Conservation (phyloP, 2,113 vertebrate species). For the Neogale vison region DNA sequence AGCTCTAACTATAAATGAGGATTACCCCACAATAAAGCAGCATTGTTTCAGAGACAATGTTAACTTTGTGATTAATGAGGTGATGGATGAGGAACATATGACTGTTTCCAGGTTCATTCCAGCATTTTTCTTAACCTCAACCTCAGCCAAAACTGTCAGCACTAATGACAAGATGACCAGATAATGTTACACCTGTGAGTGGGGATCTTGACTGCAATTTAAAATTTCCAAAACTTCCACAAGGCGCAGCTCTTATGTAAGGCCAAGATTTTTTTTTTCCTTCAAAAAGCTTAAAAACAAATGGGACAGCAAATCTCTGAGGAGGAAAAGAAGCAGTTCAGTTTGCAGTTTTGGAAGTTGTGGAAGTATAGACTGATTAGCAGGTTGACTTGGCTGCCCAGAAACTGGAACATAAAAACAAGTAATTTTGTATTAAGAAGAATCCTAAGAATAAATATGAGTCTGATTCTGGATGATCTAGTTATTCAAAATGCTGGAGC, state of each 20-base stretch:
- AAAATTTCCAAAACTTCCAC: slow-evolving; percentile 68
- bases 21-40: slow-evolving; percentile 69
- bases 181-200: slow-evolving; percentile 71
- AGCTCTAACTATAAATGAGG: slow-evolving; percentile 60
- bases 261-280: slow-evolving; percentile 61
- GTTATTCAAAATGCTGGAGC: background rate
- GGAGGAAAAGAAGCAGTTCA: slow-evolving; percentile 57
- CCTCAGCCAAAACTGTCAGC: slow-evolving; percentile 70
- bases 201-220: slow-evolving; percentile 69
- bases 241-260: slow-evolving; percentile 59
- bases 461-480: background rate
- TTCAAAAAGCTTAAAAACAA: slow-evolving; percentile 75
- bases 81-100: slow-evolving; percentile 73
- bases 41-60: slow-evolving; percentile 67
- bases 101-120: slow-evolving; percentile 73
- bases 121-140: slow-evolving; percentile 72
- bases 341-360: slow-evolving; percentile 47
- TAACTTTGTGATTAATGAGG: slow-evolving; percentile 77
- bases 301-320: slow-evolving; percentile 72
- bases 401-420: background rate
- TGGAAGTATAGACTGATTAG: slow-evolving; percentile 52
- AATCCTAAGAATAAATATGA: background rate
- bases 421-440: background rate
- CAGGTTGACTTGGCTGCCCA: background rate
- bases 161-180: slow-evolving; percentile 74